Base-by-base conservation (phyloP, 2,797 vertebrate genomes). In the Intellagama lesueurii region DNA sequence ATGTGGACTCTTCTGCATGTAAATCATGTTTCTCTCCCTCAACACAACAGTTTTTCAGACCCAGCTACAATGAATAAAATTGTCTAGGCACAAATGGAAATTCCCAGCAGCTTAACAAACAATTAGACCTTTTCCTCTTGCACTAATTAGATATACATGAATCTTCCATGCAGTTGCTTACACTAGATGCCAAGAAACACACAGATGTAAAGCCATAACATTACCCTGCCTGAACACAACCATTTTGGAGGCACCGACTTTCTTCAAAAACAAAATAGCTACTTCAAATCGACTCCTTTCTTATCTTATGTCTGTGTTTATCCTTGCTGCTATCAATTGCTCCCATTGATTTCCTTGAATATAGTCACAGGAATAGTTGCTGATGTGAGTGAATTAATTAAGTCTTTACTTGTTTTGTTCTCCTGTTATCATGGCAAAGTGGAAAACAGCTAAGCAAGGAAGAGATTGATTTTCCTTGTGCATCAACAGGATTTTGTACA, bases 311-410 rank as follows among this genome's bases (percentile, higher is more conserved):
- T 40, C 64, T 84, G 5, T 83, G 72, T 44, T 78, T 88, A 78
- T 88, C 49, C n/a, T 83, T 78, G 73, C 87, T 69, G n/a, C 81
- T 83, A 83, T 88, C 81, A 77, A 84, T 83, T 70, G 81, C 44
- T 83, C 87, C 81, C 40, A 88, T 83, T 88, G 87, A 88, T 88
- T 83, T 69, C 64, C 76, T 69, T 78, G 47, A 69, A 60, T 69
- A 52, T 88, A 83, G 78, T 83, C 87, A 88, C 44, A 77, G 73
- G 81, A 88, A 83, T 40, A 88, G 87, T 64, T 70, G 87, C 87
- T 78, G 81, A 88, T 88, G 81, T 69, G 64, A 88, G 81, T 78
- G 60, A 77, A 83, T 78, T 72, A 88, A 88, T 88, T 83, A 88
- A 88, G 87, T 78, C 87, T 88, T 78, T 83, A 69, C 60, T 83